Evolutionary conservation across 2,888 invertebrate genomes (phyloP), one percentile per base, ranked within the genome.

Genomic region (Drosophila phalerata): DNA sequence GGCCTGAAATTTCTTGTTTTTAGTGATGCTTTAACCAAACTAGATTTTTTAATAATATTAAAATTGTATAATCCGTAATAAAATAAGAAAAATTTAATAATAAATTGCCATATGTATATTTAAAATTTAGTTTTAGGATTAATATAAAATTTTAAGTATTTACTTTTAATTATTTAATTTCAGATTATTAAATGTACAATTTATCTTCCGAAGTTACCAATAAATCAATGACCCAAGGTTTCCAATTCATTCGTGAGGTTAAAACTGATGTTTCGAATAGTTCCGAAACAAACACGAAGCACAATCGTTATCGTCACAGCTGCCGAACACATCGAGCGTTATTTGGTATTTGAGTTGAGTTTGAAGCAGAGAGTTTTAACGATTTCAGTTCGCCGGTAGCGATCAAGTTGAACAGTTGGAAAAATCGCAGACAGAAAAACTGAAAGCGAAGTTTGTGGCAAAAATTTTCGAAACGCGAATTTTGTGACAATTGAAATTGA

Each of bases 401-500:
- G 74, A 80, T 82, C 88, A 63, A 77, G 80, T 66, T 64, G 69
- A 69, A 67, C 73, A 69, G 82, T 84, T 81, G 69, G 69, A 57
- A 53, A 37, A 38, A n/a, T 17, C 42, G 40, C 19, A 38, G 22
- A 30, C 17, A 45, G n/a, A 34, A 61, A 37, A 37, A 30, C 28
- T 43, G 17, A 57, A 40, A 28, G 25, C 52, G 10, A 48, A 51
- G 43, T 43, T 74, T n/a, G n/a, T 47, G 30, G 61, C 52, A 38
- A 71, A 58, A 72, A 73, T 78, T 76, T 79, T 73, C 69, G 51
- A 73, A 69, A 28, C 47, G 70, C 64, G 38, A 57, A 34, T 45
- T 49, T 52, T 37, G 73, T 76, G 82, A 76, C 76, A 73, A 63
- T 78, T 74, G 57, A 56, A 71, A 17, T 2, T 0, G 1, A 15